Base-by-base conservation (phyloP, 2,113 vertebrate species). In the Paramormyrops kingsleyae region DNA sequence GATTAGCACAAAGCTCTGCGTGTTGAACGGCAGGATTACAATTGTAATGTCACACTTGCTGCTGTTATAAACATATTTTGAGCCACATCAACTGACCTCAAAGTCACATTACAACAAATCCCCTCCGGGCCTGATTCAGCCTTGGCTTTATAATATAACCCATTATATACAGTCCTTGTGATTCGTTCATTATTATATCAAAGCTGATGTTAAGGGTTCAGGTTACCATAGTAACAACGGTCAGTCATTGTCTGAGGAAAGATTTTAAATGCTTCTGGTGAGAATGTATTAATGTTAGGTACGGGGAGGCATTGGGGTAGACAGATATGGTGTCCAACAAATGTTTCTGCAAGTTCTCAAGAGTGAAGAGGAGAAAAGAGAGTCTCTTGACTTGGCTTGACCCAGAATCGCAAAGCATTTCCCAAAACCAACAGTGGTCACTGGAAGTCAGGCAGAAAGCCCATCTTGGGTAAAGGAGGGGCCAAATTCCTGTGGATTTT, bases 141-240 rank as follows among this genome's bases (percentile, higher is more conserved):
- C 59, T 52, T 87, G 56, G 83, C 88, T 53, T 62, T 86, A 53
- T 77, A 90, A 44, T 89, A 4, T 31, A 62, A 24, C 90, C 80
- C 31, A 87, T 89, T 89, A 89, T 87, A 83, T 52, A 85, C 66
- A 86, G 70, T 74, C 86, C 47, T 88, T 86, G 77, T 24, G 49
- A 56, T 88, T 85, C 42, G 47, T 89, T 89, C 88, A 89, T 89
- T 90, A 88, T 53, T 83, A 90, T 88, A 53, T 89, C 53, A 49
- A 66, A 46, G 47, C 56, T 89, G 77, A 59, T 85, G 83, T 89
- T 90, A 27, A 70, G 59, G 53, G 53, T 88, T 89, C 88, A 42
- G 42, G 87, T 90, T 90, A 46, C 80, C 47, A 89, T 89, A 85
- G 90, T 83, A 70, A 90, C 90, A 83, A 52, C 10, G 39, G 59